A percentile compares a stretch with the other conserved stretches of the same genome.
phyloP scores from a whole-genome alignment of 2,797 vertebrate species.

The Corythornis leucogaster region DNA sequence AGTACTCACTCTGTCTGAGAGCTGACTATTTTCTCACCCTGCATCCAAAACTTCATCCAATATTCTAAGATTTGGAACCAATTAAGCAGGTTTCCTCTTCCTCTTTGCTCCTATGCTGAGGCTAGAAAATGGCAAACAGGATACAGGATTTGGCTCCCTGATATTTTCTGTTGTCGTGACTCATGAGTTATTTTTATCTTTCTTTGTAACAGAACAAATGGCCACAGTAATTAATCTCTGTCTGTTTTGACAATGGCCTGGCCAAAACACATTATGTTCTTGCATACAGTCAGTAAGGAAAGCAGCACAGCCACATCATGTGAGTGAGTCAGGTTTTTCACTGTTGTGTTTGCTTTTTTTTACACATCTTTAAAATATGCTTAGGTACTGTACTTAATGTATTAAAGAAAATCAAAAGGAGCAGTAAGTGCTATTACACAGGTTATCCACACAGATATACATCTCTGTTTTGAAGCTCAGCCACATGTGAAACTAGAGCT shows the following conservation, averaged over 20 bases:
- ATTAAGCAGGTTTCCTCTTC: neutral
- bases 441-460: neutral
- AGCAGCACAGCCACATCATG: neutral
- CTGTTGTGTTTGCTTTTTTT: neutral
- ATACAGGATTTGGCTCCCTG: slow-evolving; percentile 6
- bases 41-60: neutral
- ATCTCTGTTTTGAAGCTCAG: slow-evolving; percentile 10
- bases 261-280: slow-evolving; percentile 13
- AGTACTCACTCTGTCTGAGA: neutral
- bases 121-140: slow-evolving; percentile 35
- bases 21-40: neutral
- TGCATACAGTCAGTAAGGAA: neutral
- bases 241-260: slow-evolving; percentile 41
- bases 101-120: neutral
- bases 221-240: neutral
- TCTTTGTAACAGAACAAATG: slow-evolving; percentile 25
- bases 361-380: neutral
- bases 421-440: neutral
- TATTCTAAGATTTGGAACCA: neutral
- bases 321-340: neutral
- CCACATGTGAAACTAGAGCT: slow-evolving; percentile 1
- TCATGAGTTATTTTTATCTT: slow-evolving; percentile 53
- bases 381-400: neutral
- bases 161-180: neutral
- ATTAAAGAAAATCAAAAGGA: neutral